Conservation (phyloP, 2,797 vertebrate species). For the Orientallactaga sibirica region DNA sequence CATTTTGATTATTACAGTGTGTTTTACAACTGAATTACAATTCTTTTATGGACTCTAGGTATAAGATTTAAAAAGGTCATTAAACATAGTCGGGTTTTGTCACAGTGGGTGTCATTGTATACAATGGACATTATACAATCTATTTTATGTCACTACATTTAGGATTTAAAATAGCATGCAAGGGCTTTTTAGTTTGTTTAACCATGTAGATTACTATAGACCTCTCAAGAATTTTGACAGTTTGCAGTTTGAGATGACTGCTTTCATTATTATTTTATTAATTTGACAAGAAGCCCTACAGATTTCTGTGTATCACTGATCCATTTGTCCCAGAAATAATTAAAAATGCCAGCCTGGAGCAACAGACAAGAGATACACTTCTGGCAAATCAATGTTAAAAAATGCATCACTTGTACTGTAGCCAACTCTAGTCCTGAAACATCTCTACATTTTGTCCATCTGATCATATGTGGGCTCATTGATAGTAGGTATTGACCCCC, state of each 20-base stretch:
- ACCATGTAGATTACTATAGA: slow-evolving; percentile 84
- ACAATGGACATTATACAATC: slow-evolving; percentile 92
- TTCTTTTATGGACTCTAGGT: slow-evolving; percentile 92
- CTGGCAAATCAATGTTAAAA: slow-evolving; percentile 89
- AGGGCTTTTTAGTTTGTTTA: slow-evolving; percentile 84
- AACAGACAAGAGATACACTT: slow-evolving; percentile 89
- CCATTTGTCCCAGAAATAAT: slow-evolving; percentile 91
- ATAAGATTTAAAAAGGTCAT: slow-evolving; percentile 97
- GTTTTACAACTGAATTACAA: slow-evolving; percentile 92
- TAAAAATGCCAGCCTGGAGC: slow-evolving; percentile 91
- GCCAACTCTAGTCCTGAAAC: slow-evolving; percentile 85
- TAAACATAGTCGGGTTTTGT: slow-evolving; percentile 94
- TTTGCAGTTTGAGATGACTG: slow-evolving; percentile 87
- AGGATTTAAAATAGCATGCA: slow-evolving; percentile 83
- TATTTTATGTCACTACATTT: slow-evolving; percentile 90
- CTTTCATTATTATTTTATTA: slow-evolving; percentile 92
- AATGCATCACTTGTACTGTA: slow-evolving; percentile 86
- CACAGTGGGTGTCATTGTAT: slow-evolving; percentile 93
- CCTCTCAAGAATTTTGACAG: slow-evolving; percentile 88
- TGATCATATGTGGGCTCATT: slow-evolving; percentile 79
- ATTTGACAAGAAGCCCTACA: slow-evolving; percentile 90
- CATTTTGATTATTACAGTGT: slow-evolving; percentile 95
- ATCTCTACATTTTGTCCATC: slow-evolving; percentile 82
- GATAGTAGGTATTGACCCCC: slow-evolving; percentile 84
- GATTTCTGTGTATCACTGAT: slow-evolving; percentile 87